These are phyloP conservation scores for Ips typographus DNA, from an alignment of 1,140 invertebrate species.

Conservation along the genomic window DNA sequence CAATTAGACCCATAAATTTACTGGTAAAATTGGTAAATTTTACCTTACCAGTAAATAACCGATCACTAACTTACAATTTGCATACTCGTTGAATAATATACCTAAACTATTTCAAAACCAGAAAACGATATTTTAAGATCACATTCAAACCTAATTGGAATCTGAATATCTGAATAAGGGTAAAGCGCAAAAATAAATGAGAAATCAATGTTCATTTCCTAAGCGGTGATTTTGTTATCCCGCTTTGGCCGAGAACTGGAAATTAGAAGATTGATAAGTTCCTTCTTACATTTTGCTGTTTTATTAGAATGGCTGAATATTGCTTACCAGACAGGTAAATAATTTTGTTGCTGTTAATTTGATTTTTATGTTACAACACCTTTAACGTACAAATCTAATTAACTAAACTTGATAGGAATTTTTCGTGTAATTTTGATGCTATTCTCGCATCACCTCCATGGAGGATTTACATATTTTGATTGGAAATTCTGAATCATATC, in stretches of 20 bases:
- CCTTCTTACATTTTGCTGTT: neutral
- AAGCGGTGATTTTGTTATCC: slow-evolving; percentile 30
- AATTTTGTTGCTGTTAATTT: neutral
- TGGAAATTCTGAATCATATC: too few relatives aligned
- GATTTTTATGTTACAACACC: neutral
- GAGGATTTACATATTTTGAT: too few relatives aligned
- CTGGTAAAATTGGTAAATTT: too few relatives aligned
- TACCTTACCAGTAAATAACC: too few relatives aligned
- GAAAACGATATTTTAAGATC: too few relatives aligned
- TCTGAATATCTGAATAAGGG: neutral
- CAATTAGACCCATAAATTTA: too few relatives aligned
- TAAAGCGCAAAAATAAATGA: slow-evolving; percentile 2
- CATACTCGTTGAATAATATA: too few relatives aligned
- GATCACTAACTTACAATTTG: too few relatives aligned
- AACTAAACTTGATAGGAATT: neutral
- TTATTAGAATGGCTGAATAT: neutral
- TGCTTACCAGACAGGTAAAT: too few relatives aligned
- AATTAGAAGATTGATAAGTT: slow-evolving; percentile 26
- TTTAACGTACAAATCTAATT: neutral
- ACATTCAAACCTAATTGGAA: too few relatives aligned
- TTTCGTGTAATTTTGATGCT: neutral
- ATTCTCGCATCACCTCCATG: too few relatives aligned
- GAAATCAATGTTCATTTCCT: slow-evolving; percentile 33
- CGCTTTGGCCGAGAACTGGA: slow-evolving; percentile 23
- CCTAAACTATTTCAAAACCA: too few relatives aligned